phyloP scores from a whole-genome alignment of 2,888 invertebrate species.

The Plebejus melissa region DNA sequence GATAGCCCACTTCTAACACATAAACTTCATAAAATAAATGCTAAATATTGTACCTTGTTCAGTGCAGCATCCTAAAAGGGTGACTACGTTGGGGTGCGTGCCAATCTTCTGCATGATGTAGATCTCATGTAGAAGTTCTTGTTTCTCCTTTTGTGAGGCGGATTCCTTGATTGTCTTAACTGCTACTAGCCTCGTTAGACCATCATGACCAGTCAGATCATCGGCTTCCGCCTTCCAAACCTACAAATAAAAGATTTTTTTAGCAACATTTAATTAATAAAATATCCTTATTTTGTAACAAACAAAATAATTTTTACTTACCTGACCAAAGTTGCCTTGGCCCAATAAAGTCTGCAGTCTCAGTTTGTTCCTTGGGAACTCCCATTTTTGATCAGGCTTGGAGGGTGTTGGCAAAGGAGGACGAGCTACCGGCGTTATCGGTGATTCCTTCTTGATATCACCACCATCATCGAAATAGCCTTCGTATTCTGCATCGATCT shows the following conservation, averaged over 20 bases:
- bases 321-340: slow-evolving; percentile 92
- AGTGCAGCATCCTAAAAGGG: slow-evolving; percentile 89
- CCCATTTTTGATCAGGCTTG: slow-evolving; percentile 82
- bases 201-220: slow-evolving; percentile 86
- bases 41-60: slow-evolving; percentile 81
- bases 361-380: slow-evolving; percentile 88
- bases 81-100: slow-evolving; percentile 90
- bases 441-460: slow-evolving; percentile 72
- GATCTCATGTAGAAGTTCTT: slow-evolving; percentile 85
- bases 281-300: background rate
- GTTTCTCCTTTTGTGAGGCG: slow-evolving; percentile 87
- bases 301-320: slow-evolving; percentile 41
- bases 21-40: no score
- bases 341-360: slow-evolving; percentile 88
- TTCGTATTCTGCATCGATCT: slow-evolving; percentile 79
- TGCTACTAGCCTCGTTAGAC: slow-evolving; percentile 88
- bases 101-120: slow-evolving; percentile 91
- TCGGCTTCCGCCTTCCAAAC: slow-evolving; percentile 93
- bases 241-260: slow-evolving; percentile 48
- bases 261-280: background rate
- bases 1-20: no score
- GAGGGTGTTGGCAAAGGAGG: slow-evolving; percentile 75
- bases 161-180: slow-evolving; percentile 90
- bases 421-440: slow-evolving; percentile 76
- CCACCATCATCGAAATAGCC: slow-evolving; percentile 80